A percentile compares a stretch with the other conserved stretches of the same genome.
Conservation (phyloP, 1,140 invertebrate species). For the Protaetia brevitarsis region DNA sequence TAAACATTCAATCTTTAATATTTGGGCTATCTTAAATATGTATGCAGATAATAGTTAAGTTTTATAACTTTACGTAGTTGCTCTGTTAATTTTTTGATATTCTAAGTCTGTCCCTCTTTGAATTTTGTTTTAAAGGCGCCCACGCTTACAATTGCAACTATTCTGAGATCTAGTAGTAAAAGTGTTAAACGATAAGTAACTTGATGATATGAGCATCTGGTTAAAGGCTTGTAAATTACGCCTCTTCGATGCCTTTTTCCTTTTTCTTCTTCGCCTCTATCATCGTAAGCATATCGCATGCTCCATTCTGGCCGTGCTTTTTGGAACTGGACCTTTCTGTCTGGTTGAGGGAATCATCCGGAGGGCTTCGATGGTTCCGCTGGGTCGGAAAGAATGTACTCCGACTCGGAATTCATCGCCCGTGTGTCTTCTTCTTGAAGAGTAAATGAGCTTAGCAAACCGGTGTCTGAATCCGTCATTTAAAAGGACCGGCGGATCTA, state of each 20-base stretch:
- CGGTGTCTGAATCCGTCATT: conserved; percentile 39
- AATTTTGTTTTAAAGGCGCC: no score
- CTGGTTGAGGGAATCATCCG: conserved; percentile 38
- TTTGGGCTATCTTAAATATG: no score
- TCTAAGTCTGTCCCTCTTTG: no score
- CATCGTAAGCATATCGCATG: neutral
- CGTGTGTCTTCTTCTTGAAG: conserved; percentile 34
- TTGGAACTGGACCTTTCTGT: conserved; percentile 47
- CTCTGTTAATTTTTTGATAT: no score
- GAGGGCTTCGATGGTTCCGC: conserved; percentile 36
- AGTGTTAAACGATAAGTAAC: no score
- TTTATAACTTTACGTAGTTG: no score
- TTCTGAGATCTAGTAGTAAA: no score
- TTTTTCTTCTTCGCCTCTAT: neutral
- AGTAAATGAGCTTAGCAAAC: conserved; percentile 36
- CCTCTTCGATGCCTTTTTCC: conserved; percentile 23
- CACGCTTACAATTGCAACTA: neutral
- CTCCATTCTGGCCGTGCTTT: neutral
- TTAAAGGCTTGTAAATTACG: conserved; percentile 8
- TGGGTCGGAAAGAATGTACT: conserved; percentile 46
- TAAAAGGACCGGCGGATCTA: conserved; percentile 26
- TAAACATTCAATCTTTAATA: no score
- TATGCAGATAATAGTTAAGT: no score
- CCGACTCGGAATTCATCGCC: conserved; percentile 44
- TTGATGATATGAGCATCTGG: neutral